phyloP scores from a whole-genome alignment of 2,888 invertebrate species.

The Trichogramma dendrolimi region DNA sequence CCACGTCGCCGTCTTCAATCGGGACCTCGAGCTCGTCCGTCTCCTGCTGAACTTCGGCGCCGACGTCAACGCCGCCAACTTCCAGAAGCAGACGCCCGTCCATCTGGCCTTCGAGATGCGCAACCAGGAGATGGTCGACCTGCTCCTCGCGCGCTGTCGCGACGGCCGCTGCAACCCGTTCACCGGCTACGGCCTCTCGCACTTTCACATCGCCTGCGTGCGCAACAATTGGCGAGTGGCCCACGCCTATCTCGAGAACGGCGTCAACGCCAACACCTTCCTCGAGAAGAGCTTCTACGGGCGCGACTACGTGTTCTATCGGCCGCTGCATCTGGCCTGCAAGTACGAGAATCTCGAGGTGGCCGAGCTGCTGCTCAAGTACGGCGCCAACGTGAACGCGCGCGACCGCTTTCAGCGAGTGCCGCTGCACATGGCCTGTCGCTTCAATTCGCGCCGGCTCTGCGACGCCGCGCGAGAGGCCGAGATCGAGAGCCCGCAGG shows the following conservation, averaged over 20 bases:
- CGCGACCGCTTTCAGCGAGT: slow-evolving; percentile 15
- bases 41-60: slow-evolving; percentile 13
- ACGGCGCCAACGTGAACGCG: slow-evolving; percentile 24
- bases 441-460: slow-evolving; percentile 13
- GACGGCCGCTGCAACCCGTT: slow-evolving; percentile 19
- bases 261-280: slow-evolving; percentile 18
- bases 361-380: slow-evolving; percentile 18
- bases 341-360: slow-evolving; percentile 18
- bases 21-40: slow-evolving; percentile 8
- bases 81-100: slow-evolving; percentile 10
- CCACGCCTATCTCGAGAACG: slow-evolving; percentile 10
- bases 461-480: slow-evolving; percentile 6
- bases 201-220: slow-evolving; percentile 24
- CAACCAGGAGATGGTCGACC: slow-evolving; percentile 8
- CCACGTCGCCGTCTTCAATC: slow-evolving; percentile 14
- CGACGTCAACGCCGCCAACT: slow-evolving; percentile 4
- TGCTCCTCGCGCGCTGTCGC: slow-evolving; percentile 10
- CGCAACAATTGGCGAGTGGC: slow-evolving; percentile 17
- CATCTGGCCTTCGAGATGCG: slow-evolving; percentile 19
- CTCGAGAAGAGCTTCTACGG: slow-evolving; percentile 23
- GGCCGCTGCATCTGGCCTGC: slow-evolving; percentile 22
- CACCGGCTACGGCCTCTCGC: slow-evolving; percentile 22
- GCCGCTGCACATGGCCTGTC: slow-evolving; percentile 20
- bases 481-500: slow-evolving; percentile 1
- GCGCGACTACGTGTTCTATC: slow-evolving; percentile 18